phyloP scores from a whole-genome alignment of 2,797 vertebrate genomes.

The Semaprochilodus insignis region DNA sequence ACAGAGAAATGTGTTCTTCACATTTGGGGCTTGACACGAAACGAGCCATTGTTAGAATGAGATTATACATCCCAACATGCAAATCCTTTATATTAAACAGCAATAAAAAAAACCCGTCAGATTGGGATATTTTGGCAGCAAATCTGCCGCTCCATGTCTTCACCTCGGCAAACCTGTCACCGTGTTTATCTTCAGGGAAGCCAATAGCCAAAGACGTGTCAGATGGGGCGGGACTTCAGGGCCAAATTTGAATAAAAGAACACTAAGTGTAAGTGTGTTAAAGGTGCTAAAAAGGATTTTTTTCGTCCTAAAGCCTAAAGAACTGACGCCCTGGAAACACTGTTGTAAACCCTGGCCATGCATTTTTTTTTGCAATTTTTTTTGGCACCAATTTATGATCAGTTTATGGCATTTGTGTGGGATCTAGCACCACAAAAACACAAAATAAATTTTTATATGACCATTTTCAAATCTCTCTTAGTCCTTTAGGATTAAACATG shows the following conservation, averaged over 20 bases:
- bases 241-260: neutral
- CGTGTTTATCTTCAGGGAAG: slow-evolving; percentile 39
- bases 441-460: too few relatives aligned
- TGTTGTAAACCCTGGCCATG: too few relatives aligned
- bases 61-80: slow-evolving; percentile 57
- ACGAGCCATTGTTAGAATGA: slow-evolving; percentile 52
- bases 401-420: too few relatives aligned
- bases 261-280: slow-evolving; percentile 5
- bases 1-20: slow-evolving; percentile 68
- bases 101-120: slow-evolving; percentile 45
- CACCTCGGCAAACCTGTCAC: slow-evolving; percentile 27
- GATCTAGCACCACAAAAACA: neutral
- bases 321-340: too few relatives aligned
- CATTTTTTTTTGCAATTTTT: too few relatives aligned
- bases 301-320: too few relatives aligned
- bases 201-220: slow-evolving; percentile 14
- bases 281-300: neutral
- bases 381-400: too few relatives aligned
- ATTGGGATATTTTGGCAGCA: slow-evolving; percentile 49
- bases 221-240: neutral
- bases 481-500: neutral
- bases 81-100: slow-evolving; percentile 52
- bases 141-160: slow-evolving; percentile 22
- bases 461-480: too few relatives aligned
- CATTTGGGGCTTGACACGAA: slow-evolving; percentile 53